Percentiles rank a stretch among this genome's conserved stretches.
These are phyloP conservation scores for human DNA, from an alignment of 2,113 vertebrate genomes.

Conservation along the genomic window DNA sequence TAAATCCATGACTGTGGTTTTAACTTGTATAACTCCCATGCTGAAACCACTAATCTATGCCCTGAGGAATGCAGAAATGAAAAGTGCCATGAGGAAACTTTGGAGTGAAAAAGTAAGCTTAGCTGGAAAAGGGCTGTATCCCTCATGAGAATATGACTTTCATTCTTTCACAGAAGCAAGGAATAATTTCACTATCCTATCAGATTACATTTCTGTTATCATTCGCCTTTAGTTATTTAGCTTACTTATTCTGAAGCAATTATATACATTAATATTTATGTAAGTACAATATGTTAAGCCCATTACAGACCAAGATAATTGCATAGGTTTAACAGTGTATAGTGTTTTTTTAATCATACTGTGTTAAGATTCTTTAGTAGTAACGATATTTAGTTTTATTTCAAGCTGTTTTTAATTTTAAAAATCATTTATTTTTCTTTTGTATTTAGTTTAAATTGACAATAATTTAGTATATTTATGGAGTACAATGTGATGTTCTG, in stretches of 20 bases:
- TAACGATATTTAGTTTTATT: neutral
- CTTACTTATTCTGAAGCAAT: neutral
- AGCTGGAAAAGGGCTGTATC: too few species aligned
- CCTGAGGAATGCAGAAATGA: slow-evolving; percentile 59
- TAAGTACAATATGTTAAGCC: neutral
- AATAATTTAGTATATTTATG: neutral
- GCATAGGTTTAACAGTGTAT: neutral
- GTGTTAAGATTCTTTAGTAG: neutral
- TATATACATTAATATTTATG: neutral
- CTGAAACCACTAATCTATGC: slow-evolving; percentile 63
- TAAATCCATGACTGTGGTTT: slow-evolving; percentile 54
- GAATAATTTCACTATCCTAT: neutral
- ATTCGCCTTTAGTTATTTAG: neutral
- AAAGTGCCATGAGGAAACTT: slow-evolving; percentile 57
- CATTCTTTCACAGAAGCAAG: neutral
- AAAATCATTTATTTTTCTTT: neutral
- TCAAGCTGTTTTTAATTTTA: neutral
- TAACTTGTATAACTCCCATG: slow-evolving; percentile 55
- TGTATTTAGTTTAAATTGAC: neutral
- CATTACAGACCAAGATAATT: neutral
- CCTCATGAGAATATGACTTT: neutral
- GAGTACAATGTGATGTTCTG: neutral
- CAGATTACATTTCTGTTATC: neutral
- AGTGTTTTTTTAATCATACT: neutral
- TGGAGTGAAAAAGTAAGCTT: neutral